phyloP scores from a whole-genome alignment of 2,113 vertebrate genomes.

The Mohoua ochrocephala region DNA sequence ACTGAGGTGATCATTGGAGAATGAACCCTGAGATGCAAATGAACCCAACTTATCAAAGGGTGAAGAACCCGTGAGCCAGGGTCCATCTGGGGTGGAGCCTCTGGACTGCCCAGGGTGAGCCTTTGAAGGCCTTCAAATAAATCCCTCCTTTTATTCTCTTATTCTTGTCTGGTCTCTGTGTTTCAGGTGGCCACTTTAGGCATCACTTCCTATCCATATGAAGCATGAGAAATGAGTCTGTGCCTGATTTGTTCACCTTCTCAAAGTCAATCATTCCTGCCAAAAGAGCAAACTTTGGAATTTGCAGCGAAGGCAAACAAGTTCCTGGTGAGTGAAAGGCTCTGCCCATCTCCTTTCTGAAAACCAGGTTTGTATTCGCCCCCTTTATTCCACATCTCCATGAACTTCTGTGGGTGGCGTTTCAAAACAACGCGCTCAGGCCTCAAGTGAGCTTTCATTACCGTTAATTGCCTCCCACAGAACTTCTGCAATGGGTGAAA shows the following conservation, averaged over 20 bases:
- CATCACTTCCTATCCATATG: neutral
- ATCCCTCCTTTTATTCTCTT: no score
- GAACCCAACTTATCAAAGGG: no score
- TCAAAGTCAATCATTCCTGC: neutral
- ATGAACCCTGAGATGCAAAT: no score
- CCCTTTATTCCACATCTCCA: accelerated
- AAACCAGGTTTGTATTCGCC: neutral
- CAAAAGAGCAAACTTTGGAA: neutral
- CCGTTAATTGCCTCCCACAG: neutral
- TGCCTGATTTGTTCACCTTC: accelerated
- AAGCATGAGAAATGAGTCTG: neutral
- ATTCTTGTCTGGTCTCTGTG: no score
- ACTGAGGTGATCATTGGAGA: no score
- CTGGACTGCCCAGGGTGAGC: no score
- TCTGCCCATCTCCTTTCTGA: neutral
- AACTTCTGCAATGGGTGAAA: neutral
- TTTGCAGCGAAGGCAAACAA: neutral
- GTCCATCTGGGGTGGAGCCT: no score
- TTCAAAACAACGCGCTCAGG: neutral
- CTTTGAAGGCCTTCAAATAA: no score
- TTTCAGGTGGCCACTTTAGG: no score
- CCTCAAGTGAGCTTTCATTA: neutral
- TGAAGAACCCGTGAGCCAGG: no score
- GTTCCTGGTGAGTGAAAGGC: neutral
- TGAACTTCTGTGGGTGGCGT: neutral